phyloP scores from a whole-genome alignment of 2,888 invertebrate species.

The Hirtodrosophila cameraria region DNA sequence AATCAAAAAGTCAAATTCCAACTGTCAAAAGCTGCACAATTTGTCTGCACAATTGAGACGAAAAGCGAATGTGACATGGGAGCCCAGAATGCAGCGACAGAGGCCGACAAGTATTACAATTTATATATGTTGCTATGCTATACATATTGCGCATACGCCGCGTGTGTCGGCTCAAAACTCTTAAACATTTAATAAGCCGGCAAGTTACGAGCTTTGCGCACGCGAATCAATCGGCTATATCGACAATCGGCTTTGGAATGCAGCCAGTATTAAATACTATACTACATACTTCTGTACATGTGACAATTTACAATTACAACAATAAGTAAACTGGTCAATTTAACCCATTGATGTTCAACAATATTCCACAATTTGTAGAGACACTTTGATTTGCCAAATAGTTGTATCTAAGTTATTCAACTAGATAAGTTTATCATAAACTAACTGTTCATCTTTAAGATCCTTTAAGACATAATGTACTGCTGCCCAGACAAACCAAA shows the following conservation, averaged over 20 bases:
- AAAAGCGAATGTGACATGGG: constrained; percentile 77
- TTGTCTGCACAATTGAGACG: constrained; percentile 74
- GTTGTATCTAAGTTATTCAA: not conserved
- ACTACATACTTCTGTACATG: constrained; percentile 5
- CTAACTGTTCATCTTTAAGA: too few species aligned
- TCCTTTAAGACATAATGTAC: too few species aligned
- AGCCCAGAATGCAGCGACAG: constrained; percentile 32
- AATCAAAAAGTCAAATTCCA: constrained; percentile 79
- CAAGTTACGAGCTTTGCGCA: constrained; percentile 34
- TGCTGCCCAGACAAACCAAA: too few species aligned
- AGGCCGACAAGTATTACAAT: constrained; percentile 35
- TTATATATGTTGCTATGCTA: not conserved
- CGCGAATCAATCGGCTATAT: constrained; percentile 37
- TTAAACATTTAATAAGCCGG: constrained; percentile 46
- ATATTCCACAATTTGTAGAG: constrained; percentile 1
- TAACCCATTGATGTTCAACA: constrained; percentile 26
- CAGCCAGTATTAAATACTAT: constrained; percentile 7
- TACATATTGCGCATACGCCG: constrained; percentile 66
- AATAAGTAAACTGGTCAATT: constrained; percentile 5
- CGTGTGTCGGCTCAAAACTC: constrained; percentile 33
- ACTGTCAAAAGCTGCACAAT: constrained; percentile 71
- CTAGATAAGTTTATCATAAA: too few species aligned
- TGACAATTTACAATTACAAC: constrained; percentile 30
- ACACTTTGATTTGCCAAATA: not conserved
- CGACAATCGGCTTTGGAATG: constrained; percentile 31